Base-by-base conservation (phyloP, 2,888 invertebrate genomes). In the Polymixis flavicincta region DNA sequence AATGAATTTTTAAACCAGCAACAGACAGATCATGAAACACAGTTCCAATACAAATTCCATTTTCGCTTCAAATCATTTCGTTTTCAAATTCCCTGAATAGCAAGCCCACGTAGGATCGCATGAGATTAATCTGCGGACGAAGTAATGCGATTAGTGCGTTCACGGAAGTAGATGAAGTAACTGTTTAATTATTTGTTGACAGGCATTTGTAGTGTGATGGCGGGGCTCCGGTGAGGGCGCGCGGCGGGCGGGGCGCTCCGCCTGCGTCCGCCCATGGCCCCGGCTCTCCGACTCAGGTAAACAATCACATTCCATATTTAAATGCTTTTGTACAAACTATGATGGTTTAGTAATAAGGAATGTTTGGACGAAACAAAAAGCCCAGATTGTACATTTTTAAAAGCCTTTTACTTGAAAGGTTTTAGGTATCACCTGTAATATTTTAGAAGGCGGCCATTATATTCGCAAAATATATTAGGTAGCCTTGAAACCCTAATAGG, bases 231-330 rank as follows among this genome's bases (percentile, higher is more conserved):
- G 96, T 96, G 96, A 96, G 94, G 95, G 93, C 94, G 93, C 92
- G 94, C 91, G 94, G 93, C 93, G 96, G 96, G 96, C 96, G 95
- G 94, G 90, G 94, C 93, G 93, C 92, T 91, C 90, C 89, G 90
- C 90, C 93, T 90, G 94, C 95, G 95, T 94, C 95, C 95, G 95
- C 96, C 95, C 94, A 96, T 96, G 96, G 95, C 94, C 91, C 90
- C 94, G 89, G 89, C 90, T 90, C 90, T 90, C 89, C 91, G 85
- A 88, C 89, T 93, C 91, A 95, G 95, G 96, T 96, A 90, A 74
- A 80, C 66, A 59, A 77, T 80, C 73, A 70, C 50, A 72, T 72
- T 70, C 67, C 28, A 55, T 66, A 59, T 69, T 72, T 65, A 69
- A 69, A 72, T 68, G 57, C 32, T 71, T 70, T 79, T 67, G 55